phyloP scores from a whole-genome alignment of 2,797 vertebrate genomes.

The Avahi laniger region DNA sequence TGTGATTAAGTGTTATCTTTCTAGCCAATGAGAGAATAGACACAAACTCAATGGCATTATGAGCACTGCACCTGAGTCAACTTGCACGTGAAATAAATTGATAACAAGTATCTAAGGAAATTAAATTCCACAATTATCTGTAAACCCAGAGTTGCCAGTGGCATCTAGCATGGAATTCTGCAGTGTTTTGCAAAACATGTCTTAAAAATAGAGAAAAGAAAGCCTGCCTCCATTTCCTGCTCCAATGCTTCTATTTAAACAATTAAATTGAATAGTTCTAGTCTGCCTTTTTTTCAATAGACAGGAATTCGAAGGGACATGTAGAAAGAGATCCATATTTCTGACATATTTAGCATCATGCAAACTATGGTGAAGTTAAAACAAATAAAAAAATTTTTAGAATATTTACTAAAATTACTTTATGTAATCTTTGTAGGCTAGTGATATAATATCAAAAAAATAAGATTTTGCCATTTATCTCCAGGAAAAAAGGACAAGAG shows the following conservation, averaged over 20 bases:
- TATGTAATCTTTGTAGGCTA: neutral
- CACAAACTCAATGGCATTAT: neutral
- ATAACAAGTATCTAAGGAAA: slow-evolving; percentile 4
- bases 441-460: neutral
- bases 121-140: neutral
- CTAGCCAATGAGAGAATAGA: neutral
- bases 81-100: slow-evolving; percentile 8
- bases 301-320: neutral
- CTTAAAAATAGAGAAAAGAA: neutral
- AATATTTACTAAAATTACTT: neutral
- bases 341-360: neutral
- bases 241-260: neutral
- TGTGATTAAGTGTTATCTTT: neutral
- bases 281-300: neutral
- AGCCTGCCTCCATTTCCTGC: neutral
- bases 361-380: neutral
- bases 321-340: neutral
- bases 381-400: neutral
- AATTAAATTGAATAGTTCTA: neutral
- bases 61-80: neutral
- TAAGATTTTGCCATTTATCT: neutral
- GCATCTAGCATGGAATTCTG: neutral
- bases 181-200: neutral
- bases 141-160: neutral
- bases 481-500: neutral